A percentile compares a stretch with the other conserved stretches of the same genome.
Conservation (phyloP, 2,888 invertebrate genomes). For the Laspeyria flexula region DNA sequence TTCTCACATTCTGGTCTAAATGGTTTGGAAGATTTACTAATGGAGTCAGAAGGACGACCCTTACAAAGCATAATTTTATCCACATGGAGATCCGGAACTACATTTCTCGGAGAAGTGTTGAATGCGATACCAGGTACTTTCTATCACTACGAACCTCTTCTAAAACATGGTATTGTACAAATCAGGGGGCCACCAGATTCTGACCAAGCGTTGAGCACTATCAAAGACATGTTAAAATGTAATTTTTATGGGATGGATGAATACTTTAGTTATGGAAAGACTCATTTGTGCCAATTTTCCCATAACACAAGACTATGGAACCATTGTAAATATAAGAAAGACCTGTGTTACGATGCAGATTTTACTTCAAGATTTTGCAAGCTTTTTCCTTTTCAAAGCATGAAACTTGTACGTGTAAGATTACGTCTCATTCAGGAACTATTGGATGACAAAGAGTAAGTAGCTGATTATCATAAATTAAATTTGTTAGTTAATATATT, state of each 20-base stretch:
- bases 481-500: too few relatives aligned
- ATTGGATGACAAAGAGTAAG: slow-evolving; percentile 90
- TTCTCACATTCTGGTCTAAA: slow-evolving; percentile 71
- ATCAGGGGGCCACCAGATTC: slow-evolving; percentile 91
- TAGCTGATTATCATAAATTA: slow-evolving; percentile 39
- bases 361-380: slow-evolving; percentile 93
- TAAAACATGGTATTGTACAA: slow-evolving; percentile 93
- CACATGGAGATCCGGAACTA: slow-evolving; percentile 97
- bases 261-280: slow-evolving; percentile 92
- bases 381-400: slow-evolving; percentile 94
- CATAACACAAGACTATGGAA: slow-evolving; percentile 95
- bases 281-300: slow-evolving; percentile 92
- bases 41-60: slow-evolving; percentile 90
- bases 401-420: slow-evolving; percentile 94
- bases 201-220: slow-evolving; percentile 88
- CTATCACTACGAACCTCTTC: slow-evolving; percentile 95
- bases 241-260: slow-evolving; percentile 90
- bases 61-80: slow-evolving; percentile 92
- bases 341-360: slow-evolving; percentile 79
- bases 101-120: slow-evolving; percentile 94
- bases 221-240: slow-evolving; percentile 91
- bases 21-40: slow-evolving; percentile 88
- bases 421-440: slow-evolving; percentile 90
- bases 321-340: slow-evolving; percentile 88
- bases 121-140: slow-evolving; percentile 94